Conservation (phyloP, 2,888 invertebrate genomes). For the Limenitis camilla region DNA sequence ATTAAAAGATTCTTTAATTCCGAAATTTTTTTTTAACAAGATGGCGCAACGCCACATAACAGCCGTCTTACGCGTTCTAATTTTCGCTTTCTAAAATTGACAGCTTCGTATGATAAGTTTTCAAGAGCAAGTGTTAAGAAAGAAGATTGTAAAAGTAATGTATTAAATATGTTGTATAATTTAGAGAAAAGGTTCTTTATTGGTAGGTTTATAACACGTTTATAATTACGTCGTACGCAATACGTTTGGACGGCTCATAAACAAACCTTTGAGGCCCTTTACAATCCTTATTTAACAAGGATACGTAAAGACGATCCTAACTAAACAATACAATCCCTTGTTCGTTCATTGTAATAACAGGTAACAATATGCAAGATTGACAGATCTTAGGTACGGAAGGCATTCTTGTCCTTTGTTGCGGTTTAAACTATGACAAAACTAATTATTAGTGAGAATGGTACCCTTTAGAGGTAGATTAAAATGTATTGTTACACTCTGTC, state of each 20-base stretch:
- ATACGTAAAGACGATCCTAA: conserved; percentile 12
- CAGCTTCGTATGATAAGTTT: no score
- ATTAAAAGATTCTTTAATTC: no score
- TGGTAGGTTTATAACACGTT: background rate
- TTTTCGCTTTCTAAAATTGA: no score
- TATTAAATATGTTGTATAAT: no score
- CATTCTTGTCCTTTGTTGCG: background rate
- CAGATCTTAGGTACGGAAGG: conserved; percentile 5
- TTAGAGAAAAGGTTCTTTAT: background rate
- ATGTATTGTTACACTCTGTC: no score
- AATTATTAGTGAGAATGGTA: no score
- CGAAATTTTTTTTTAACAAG: no score
- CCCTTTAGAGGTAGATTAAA: no score
- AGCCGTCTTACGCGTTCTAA: no score
- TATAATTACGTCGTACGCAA: background rate
- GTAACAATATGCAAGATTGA: conserved; percentile 7
- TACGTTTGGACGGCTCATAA: background rate
- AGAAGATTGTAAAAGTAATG: no score
- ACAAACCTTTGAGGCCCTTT: background rate
- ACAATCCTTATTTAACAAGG: conserved; percentile 13
- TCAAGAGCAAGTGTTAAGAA: no score
- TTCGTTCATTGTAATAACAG: conserved; percentile 4
- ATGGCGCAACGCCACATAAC: no score
- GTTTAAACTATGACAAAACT: conserved; percentile 1
- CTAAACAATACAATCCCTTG: conserved; percentile 9